Evolutionary conservation across 2,113 vertebrate species (phyloP), one percentile per base, ranked within the genome.

Genomic region (Strigops habroptila): DNA sequence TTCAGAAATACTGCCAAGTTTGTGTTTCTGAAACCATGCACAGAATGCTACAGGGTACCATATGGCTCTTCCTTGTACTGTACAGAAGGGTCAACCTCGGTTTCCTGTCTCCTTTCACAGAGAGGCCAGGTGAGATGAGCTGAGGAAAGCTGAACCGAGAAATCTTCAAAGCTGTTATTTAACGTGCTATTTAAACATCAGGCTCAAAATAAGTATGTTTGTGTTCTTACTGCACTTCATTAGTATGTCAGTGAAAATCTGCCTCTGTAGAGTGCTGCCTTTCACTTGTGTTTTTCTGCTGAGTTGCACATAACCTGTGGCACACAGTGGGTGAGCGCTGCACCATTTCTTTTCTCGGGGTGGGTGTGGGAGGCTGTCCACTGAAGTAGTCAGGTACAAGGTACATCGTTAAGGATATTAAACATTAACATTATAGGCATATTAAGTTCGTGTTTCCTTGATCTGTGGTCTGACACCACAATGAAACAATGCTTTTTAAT

Each of bases 181-280:
- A 71, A n/a, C 3, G 0, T 15, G 2, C 23, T 14, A 2, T 9
- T 68, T 49, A 52, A 41, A 30, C 0, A 0, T 51, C 31, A n/a
- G 17, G 23, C 76, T 92, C 12, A 14, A 51, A 49, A 49, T 15
- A 28, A 44, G 18, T 0, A 0, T 17, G 14, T n/a, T 35, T 65
- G 15, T 52, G 35, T 49, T 85, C 28, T 69, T 57, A 33, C 27
- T 68, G 74, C 4, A 6, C 5, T 1, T 57, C 10, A 3, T 70
- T 35, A 37, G 31, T 15, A 7, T 31, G 49, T 48, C 46, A 53
- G 0, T 68, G 55, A 59, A 80, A 37, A 59, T 27, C 12, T 63
- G 41, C 18, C 39, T 37, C 67, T 80, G 62, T 62, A 84, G 78
- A 91, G 62, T 10, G 1, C 80, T 73, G 68, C 57, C 69, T 64